These are phyloP conservation scores for Corythaixoides concolor DNA, from an alignment of 2,113 vertebrate species.

Conservation along the genomic window DNA sequence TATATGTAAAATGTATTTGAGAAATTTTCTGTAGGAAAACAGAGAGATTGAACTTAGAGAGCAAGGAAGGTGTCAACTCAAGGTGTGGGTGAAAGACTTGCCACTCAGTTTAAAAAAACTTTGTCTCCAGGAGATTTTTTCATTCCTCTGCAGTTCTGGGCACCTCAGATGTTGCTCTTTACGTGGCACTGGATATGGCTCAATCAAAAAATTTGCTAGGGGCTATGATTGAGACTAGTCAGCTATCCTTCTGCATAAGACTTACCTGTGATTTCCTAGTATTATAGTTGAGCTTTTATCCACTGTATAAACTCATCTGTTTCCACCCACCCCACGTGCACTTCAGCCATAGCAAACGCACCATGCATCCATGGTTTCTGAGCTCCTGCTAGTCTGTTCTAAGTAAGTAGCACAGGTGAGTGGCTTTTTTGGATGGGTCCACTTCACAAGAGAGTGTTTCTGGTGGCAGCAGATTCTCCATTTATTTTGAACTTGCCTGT, in stretches of 20 bases:
- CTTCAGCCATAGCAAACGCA: background rate
- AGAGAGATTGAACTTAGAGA: background rate
- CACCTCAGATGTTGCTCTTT: background rate
- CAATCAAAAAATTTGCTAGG: background rate
- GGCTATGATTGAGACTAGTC: background rate
- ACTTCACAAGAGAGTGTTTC: background rate
- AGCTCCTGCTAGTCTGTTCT: background rate
- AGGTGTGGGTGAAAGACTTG: background rate
- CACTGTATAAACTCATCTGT: background rate
- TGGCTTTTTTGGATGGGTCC: background rate
- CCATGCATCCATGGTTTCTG: background rate
- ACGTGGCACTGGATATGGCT: background rate
- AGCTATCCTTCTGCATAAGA: background rate
- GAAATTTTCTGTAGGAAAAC: background rate
- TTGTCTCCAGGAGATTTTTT: background rate
- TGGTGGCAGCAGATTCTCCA: background rate
- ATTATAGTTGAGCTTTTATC: background rate
- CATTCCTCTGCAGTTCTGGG: background rate
- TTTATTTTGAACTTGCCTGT: background rate
- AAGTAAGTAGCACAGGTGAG: background rate
- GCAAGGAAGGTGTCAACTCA: background rate
- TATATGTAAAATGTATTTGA: background rate
- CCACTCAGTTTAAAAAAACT: background rate
- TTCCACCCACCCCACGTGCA: background rate
- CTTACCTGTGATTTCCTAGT: background rate